Conservation (phyloP, 35 echinoderm and acorn worm genomes). For the Ophioderma brevispina region DNA sequence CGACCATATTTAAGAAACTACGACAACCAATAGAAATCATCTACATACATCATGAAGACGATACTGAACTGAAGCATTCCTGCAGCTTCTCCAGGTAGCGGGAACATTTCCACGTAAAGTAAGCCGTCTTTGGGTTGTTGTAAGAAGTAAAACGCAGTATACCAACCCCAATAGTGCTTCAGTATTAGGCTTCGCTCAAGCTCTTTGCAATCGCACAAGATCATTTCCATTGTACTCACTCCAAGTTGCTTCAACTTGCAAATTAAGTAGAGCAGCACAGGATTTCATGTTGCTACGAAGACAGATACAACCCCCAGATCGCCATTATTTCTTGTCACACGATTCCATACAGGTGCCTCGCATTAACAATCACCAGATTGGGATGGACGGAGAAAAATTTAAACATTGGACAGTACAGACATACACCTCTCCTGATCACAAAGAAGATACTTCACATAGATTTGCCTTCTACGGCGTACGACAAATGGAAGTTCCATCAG, state of each 20-base stretch:
- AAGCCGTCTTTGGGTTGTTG: slow-evolving; percentile 67
- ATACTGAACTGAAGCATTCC: slow-evolving; percentile 31
- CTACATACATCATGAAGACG: slow-evolving; percentile 38
- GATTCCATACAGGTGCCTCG: slow-evolving; percentile 15
- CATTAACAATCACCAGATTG: slow-evolving; percentile 14
- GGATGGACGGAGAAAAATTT: slow-evolving; percentile 9
- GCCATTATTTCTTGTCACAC: slow-evolving; percentile 35
- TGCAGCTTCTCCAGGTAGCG: slow-evolving; percentile 53
- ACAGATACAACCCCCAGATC: slow-evolving; percentile 33
- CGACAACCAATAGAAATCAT: slow-evolving; percentile 28
- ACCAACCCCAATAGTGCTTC: slow-evolving; percentile 2
- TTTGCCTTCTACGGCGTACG: slow-evolving; percentile 19
- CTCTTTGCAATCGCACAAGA: slow-evolving; percentile 67
- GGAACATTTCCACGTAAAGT: slow-evolving; percentile 49
- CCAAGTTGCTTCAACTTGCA: neutral
- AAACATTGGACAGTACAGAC: slow-evolving; percentile 50
- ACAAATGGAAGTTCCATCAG: slow-evolving; percentile 37
- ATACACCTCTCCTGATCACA: no score
- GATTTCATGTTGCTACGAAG: neutral
- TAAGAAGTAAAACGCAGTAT: slow-evolving; percentile 1
- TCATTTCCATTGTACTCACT: slow-evolving; percentile 36
- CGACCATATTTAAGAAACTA: neutral
- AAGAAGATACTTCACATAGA: slow-evolving; percentile 29
- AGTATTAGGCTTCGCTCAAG: slow-evolving; percentile 58
- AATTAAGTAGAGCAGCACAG: slow-evolving; percentile 4